These are phyloP conservation scores for Lophura swinhoii DNA, from an alignment of 2,797 vertebrate species.

Conservation along the genomic window DNA sequence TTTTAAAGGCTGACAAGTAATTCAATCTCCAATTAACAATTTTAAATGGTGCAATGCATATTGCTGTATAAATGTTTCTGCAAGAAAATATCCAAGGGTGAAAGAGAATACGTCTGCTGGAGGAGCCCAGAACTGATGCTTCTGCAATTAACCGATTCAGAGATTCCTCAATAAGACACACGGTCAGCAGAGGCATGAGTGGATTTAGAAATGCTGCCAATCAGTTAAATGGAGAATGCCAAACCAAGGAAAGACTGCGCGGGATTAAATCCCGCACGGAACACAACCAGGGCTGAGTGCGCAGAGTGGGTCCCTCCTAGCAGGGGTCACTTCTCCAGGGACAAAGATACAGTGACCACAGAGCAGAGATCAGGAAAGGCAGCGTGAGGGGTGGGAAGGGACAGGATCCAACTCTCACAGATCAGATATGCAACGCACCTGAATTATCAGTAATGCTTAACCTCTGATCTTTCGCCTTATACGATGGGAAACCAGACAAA, in stretches of 20 bases:
- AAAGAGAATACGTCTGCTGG: conserved; percentile 44
- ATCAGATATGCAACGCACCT: background rate
- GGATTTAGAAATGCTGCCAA: background rate
- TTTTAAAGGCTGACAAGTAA: conserved; percentile 78
- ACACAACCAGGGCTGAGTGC: background rate
- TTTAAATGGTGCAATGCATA: conserved; percentile 74
- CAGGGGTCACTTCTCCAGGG: background rate
- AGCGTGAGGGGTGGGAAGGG: background rate
- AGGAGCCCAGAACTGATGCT: background rate
- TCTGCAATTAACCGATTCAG: background rate
- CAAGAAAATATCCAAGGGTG: conserved; percentile 63
- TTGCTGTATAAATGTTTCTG: conserved; percentile 71
- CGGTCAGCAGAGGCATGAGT: background rate
- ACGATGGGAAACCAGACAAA: background rate
- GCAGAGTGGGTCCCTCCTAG: background rate
- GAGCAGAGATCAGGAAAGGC: background rate
- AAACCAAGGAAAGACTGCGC: background rate
- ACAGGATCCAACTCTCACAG: background rate
- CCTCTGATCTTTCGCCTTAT: background rate
- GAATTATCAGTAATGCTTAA: background rate
- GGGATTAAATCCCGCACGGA: background rate
- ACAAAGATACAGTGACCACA: background rate
- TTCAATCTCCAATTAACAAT: conserved; percentile 80
- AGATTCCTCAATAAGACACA: background rate
- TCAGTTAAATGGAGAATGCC: background rate